phyloP scores from a whole-genome alignment of 2,888 invertebrate genomes.

The Dryocosmus kuriphilus region DNA sequence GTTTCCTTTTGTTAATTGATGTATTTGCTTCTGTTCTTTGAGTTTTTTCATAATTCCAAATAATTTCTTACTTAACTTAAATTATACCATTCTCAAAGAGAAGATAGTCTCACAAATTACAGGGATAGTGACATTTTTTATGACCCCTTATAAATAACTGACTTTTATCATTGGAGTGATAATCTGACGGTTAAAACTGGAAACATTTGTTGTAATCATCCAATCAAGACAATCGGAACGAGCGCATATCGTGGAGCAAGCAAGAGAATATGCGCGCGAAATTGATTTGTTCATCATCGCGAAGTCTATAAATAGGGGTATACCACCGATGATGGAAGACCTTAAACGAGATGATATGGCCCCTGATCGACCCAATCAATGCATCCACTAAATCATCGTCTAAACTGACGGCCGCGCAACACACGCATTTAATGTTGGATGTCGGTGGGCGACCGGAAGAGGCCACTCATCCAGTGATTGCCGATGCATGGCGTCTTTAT shows the following conservation, averaged over 20 bases:
- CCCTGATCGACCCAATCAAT: conserved; percentile 77
- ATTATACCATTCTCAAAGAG: no score
- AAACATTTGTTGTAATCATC: neutral
- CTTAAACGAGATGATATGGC: conserved; percentile 76
- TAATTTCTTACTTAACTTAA: no score
- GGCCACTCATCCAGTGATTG: conserved; percentile 76
- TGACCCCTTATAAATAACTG: neutral
- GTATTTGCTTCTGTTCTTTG: no score
- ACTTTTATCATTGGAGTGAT: neutral
- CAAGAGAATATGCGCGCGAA: conserved; percentile 61
- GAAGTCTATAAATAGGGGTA: conserved; percentile 74
- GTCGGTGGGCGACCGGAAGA: conserved; percentile 76
- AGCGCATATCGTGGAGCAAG: conserved; percentile 58
- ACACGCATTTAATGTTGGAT: conserved; percentile 68
- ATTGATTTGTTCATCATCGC: conserved; percentile 73
- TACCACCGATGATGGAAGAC: conserved; percentile 75
- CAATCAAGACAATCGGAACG: conserved; percentile 39
- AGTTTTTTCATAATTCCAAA: no score
- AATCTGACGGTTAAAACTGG: neutral
- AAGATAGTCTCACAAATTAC: neutral
- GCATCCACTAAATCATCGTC: conserved; percentile 77
- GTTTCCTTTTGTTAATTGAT: no score
- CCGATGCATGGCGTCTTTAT: conserved; percentile 74
- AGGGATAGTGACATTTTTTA: neutral
- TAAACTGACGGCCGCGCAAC: conserved; percentile 75